Evolutionary conservation across 2,797 vertebrate genomes (phyloP).

Genomic region (Pantherophis vulpinus): DNA sequence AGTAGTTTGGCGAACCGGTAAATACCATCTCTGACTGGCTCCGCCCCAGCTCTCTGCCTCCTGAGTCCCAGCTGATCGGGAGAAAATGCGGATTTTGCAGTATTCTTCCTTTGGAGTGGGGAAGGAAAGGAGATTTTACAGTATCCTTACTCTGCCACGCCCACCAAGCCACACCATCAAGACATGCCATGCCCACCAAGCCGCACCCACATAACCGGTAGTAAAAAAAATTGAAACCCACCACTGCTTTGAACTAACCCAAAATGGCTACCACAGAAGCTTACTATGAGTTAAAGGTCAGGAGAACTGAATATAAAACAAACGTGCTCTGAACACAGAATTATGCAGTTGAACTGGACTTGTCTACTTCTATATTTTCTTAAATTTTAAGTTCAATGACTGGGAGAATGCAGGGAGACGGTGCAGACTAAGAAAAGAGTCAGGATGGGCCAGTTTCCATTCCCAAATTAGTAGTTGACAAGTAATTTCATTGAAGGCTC

Average conservation of each 20-base stretch:
- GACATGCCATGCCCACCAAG: too few relatives aligned
- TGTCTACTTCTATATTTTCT: background rate
- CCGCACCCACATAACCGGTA: too few relatives aligned
- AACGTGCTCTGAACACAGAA: background rate
- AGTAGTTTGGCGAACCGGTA: too few relatives aligned
- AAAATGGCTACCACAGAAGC: background rate
- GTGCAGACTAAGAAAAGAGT: background rate
- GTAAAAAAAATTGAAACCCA: too few relatives aligned
- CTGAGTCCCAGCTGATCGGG: too few relatives aligned
- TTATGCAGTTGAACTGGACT: background rate
- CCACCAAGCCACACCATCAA: too few relatives aligned
- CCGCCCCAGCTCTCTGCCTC: too few relatives aligned
- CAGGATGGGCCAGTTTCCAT: background rate
- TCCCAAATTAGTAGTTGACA: background rate
- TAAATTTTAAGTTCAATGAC: background rate
- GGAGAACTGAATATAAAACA: background rate
- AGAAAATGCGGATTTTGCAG: too few relatives aligned
- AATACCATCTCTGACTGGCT: too few relatives aligned
- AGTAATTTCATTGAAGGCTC: background rate
- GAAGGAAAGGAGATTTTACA: too few relatives aligned
- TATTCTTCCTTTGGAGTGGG: too few relatives aligned
- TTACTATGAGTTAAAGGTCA: background rate
- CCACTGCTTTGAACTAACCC: background rate
- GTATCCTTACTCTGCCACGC: too few relatives aligned
- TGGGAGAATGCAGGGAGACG: fast-evolving